These are phyloP conservation scores for Taenioides sp. DNA, from an alignment of 2,797 vertebrate species.

Conservation along the genomic window DNA sequence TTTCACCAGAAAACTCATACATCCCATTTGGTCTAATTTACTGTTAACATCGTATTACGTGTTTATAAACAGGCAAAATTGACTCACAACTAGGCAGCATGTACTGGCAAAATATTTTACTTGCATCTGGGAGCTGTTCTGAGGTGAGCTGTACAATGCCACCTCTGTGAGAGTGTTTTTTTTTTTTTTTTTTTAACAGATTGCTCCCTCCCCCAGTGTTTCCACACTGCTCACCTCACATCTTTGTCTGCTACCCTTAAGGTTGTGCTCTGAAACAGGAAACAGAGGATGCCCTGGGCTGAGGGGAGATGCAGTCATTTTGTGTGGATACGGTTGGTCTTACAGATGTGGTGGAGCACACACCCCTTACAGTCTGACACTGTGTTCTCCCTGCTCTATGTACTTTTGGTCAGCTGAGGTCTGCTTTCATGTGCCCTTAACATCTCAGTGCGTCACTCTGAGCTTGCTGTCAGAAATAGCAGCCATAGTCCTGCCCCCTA, in stretches of 20 bases:
- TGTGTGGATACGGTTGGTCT: constrained; percentile 44
- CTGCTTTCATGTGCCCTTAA: constrained; percentile 38
- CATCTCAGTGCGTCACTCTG: constrained; percentile 40
- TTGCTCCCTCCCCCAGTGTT: not conserved
- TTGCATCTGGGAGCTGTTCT: constrained; percentile 21
- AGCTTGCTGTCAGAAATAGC: constrained; percentile 50
- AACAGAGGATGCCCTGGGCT: constrained; percentile 38
- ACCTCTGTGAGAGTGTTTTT: constrained; percentile 35
- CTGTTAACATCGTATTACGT: not conserved
- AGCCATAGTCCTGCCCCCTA: constrained; percentile 15
- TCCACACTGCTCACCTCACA: not conserved
- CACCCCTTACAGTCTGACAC: not conserved
- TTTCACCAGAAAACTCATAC: too few species aligned
- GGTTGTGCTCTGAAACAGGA: constrained; percentile 59
- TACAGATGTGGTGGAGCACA: constrained; percentile 43
- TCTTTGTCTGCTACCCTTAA: constrained; percentile 35
- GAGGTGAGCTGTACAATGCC: constrained; percentile 42
- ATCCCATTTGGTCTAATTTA: not conserved
- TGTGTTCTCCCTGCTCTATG: constrained; percentile 10
- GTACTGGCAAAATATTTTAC: constrained; percentile 6
- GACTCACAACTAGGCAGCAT: not conserved
- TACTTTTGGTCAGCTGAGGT: constrained; percentile 26
- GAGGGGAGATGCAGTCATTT: constrained; percentile 40
- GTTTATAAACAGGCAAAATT: not conserved
- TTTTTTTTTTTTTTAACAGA: not conserved